Percentiles rank a stretch among this genome's conserved stretches.
Evolutionary conservation across 2,888 invertebrate species (phyloP).

Genomic region (Cataglyphis rosenhaueri): DNA sequence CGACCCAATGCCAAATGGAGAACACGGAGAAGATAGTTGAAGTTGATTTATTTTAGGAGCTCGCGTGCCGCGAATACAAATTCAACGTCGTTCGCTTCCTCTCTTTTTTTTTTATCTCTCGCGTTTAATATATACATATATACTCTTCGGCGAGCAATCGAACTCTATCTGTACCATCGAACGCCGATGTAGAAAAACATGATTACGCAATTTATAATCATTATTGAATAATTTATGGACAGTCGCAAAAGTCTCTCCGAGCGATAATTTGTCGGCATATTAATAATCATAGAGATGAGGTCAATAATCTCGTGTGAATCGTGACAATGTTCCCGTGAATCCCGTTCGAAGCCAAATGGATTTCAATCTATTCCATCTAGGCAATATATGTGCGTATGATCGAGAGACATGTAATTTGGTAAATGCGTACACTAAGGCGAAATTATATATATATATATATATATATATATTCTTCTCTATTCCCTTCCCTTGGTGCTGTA

Average conservation of each 20-base stretch:
- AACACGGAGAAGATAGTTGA: constrained; percentile 67
- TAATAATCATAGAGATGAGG: constrained; percentile 15
- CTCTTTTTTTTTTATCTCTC: not conserved
- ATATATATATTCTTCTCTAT: not conserved
- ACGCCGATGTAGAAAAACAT: not conserved
- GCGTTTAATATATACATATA: not conserved
- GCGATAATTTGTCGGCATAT: constrained; percentile 14
- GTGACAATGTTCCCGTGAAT: not conserved
- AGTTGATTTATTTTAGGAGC: constrained; percentile 73
- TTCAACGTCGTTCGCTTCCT: constrained; percentile 37
- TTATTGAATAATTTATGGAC: not conserved
- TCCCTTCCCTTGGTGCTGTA: constrained; percentile 63
- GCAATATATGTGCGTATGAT: constrained; percentile 17
- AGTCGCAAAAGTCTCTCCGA: not conserved
- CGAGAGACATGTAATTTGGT: constrained; percentile 77
- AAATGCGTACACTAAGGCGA: constrained; percentile 70
- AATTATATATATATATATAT: not conserved
- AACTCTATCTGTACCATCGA: not conserved
- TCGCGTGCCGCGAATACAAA: constrained; percentile 68
- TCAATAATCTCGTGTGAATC: constrained; percentile 14
- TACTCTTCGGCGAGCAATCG: not conserved
- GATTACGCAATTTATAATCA: constrained; percentile 8
- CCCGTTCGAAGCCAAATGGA: constrained; percentile 1
- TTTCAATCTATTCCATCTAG: constrained; percentile 7
- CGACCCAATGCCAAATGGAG: constrained; percentile 64